Evolutionary conservation across 2,888 invertebrate species (phyloP), one percentile per base, ranked within the genome.

Genomic region (Tenthredo amoena): DNA sequence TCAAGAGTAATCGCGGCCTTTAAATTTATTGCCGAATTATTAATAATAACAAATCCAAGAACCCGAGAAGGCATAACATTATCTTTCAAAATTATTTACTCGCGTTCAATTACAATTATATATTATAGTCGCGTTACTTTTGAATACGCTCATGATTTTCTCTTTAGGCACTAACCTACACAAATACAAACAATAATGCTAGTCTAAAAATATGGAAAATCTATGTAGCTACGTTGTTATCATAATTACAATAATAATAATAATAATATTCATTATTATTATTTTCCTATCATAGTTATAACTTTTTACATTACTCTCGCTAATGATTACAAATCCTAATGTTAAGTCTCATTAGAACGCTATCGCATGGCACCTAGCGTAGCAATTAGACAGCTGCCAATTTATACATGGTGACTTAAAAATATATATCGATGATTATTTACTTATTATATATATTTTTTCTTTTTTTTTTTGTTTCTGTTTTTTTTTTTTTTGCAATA

Each of bases 181-280:
- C 81, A 40, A 82, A 71, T 82, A 55, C 18, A 21, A 85, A 85
- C 58, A 31, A 79, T 81, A 82, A 68, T n/a, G 86, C 87, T 68
- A 86, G 72, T 88, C 87, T 87, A 89, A 88, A 88, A 89, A 87
- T 89, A 87, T 87, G 86, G 71, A 68, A 77, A 85, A 79, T 68
- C 83, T 83, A 83, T 83, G 68, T 47, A 68, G 68, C 68, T 68
- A 81, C 58, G 47, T 81, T 65, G 18, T 79, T 58, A 58, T 37
- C 26, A 34, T 79, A 34, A 79, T 58, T 58, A 58, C 58, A 3
- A 79, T 55, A 50, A n/a, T 55, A 77, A 55, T 34, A 55, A 31
- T 34, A 55, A 31, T 77, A 5, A 21, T 50, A 31, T 50, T 47
- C 55, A n/a, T 65, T 26, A 62, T 62, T 43, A 26, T 62, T 65